These are phyloP conservation scores for Ianthella basta DNA, from an alignment of 37 sponge, comb jelly and placozoan genomes.

Conservation along the genomic window DNA sequence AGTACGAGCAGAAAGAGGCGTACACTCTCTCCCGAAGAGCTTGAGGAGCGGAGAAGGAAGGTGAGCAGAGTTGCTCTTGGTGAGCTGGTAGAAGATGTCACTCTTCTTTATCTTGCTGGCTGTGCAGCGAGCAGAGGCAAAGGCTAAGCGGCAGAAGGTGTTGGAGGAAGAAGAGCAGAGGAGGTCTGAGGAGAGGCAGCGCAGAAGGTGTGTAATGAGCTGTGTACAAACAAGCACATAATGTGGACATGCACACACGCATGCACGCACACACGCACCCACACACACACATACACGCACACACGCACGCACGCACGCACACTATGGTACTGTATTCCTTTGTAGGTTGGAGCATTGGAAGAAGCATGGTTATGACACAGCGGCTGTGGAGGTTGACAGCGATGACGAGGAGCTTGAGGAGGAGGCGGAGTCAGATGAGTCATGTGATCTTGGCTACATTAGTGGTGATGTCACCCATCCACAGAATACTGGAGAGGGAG, in stretches of 20 bases:
- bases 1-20: constrained; percentile 57
- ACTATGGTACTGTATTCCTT: not conserved
- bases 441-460: constrained; percentile 53
- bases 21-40: constrained; percentile 69
- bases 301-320: too few species aligned
- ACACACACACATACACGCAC: not conserved
- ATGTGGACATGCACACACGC: not conserved
- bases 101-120: not conserved
- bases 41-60: constrained; percentile 72
- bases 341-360: constrained; percentile 65
- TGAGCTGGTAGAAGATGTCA: not conserved
- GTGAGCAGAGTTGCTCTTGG: constrained; percentile 15
- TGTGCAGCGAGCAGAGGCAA: constrained; percentile 62
- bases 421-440: constrained; percentile 29
- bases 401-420: constrained; percentile 30
- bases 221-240: not conserved
- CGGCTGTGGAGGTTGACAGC: constrained; percentile 34
- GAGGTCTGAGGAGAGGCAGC: constrained; percentile 55
- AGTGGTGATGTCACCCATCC: constrained; percentile 87
- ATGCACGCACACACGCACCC: not conserved
- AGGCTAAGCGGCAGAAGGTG: constrained; percentile 57
- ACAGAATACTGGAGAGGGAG: constrained; percentile 45
- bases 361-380: constrained; percentile 55
- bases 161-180: constrained; percentile 71
- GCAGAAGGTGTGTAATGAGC: constrained; percentile 33